phyloP scores from a whole-genome alignment of 2,113 vertebrate genomes.

The Thermophis baileyi region DNA sequence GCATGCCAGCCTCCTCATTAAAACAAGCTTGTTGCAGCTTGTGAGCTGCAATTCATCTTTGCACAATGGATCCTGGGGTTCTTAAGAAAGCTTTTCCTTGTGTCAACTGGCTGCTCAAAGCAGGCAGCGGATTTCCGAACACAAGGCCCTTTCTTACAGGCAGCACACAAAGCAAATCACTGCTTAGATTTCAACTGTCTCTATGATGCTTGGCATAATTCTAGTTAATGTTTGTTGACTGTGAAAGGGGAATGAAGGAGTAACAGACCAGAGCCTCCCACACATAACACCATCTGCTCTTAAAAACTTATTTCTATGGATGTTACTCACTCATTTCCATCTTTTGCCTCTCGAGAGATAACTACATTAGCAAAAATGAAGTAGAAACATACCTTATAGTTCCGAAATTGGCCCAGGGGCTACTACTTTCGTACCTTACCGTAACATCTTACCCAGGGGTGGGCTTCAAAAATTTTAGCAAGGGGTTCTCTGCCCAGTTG shows the following conservation, averaged over 20 bases:
- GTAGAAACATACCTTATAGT: not conserved
- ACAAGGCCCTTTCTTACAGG: not conserved
- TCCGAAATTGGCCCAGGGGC: not conserved
- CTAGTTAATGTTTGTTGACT: not conserved
- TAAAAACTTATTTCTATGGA: not conserved
- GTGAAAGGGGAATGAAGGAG: not conserved
- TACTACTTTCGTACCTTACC: not conserved
- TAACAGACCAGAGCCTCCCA: not conserved
- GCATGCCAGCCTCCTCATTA: not conserved
- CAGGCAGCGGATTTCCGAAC: not conserved
- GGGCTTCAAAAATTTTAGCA: too few relatives aligned
- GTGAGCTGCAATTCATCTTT: not conserved
- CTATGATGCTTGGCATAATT: not conserved
- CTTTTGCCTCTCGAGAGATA: not conserved
- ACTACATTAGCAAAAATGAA: not conserved
- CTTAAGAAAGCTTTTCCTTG: not conserved
- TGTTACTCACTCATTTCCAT: not conserved
- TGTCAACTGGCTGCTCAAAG: not conserved
- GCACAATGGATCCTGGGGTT: not conserved
- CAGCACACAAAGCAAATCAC: not conserved
- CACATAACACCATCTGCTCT: not conserved
- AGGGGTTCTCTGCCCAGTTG: too few relatives aligned
- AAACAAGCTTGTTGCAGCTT: not conserved
- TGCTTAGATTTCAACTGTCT: not conserved
- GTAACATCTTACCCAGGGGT: not conserved